phyloP scores from a whole-genome alignment of 2,797 vertebrate species.

The Anguilla obscura region DNA sequence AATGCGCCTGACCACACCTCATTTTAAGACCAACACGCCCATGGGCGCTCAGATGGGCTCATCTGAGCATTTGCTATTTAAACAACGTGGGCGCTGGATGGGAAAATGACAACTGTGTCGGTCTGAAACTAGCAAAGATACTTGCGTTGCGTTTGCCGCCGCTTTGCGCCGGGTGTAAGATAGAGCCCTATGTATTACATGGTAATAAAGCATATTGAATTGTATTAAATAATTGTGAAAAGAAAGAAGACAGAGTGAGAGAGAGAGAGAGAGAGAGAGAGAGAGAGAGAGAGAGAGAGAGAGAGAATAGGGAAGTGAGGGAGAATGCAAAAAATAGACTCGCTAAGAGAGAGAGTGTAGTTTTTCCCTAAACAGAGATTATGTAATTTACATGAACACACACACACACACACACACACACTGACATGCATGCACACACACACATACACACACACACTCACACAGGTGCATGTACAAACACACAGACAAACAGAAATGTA shows the following conservation, averaged over 20 bases:
- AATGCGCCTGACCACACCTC: too few species aligned
- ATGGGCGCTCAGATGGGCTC: too few species aligned
- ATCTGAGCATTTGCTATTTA: too few species aligned
- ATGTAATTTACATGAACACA: slow-evolving; percentile 1
- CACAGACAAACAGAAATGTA: not conserved
- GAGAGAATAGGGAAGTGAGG: not conserved
- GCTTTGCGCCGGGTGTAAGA: too few species aligned
- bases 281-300: not conserved
- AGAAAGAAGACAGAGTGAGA: not conserved
- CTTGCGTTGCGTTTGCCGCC: too few species aligned
- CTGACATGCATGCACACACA: slow-evolving; percentile 13
- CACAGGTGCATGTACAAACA: not conserved
- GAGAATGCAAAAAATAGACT: not conserved
- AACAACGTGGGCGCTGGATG: too few species aligned
- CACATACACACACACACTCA: slow-evolving; percentile 5
- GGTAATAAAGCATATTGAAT: not conserved
- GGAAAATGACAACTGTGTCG: too few species aligned
- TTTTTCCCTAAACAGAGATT: not conserved
- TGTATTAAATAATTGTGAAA: not conserved
- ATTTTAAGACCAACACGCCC: too few species aligned
- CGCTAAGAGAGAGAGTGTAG: not conserved
- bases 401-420: not conserved
- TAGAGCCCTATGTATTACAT: not conserved
- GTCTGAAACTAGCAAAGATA: too few species aligned
- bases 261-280: not conserved